Evolutionary conservation across 2,797 vertebrate genomes (phyloP).

Genomic region (Pelodytes ibericus): DNA sequence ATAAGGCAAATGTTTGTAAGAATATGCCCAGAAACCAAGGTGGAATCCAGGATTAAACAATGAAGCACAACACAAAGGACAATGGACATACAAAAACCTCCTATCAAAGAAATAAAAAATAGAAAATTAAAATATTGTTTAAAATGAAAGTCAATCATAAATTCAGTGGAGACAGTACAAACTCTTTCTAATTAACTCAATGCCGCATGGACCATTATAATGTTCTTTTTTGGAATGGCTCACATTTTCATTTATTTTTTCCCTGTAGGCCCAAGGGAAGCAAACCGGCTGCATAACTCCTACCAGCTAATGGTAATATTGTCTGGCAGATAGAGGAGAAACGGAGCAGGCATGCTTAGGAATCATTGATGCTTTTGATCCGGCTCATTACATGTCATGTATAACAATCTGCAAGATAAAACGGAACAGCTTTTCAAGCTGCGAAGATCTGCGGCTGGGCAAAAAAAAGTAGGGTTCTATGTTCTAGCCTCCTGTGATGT

Average conservation of each 20-base stretch:
- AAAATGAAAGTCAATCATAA: not conserved
- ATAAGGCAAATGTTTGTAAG: no score
- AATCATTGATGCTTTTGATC: not conserved
- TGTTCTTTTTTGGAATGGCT: not conserved
- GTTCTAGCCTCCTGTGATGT: constrained; percentile 4
- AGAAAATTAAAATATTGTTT: not conserved
- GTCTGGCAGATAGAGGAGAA: not conserved
- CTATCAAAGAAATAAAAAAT: not conserved
- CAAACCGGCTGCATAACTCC: not conserved
- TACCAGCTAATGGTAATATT: not conserved
- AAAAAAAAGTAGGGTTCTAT: not conserved
- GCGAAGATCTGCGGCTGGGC: constrained; percentile 11
- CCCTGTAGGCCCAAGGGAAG: not conserved
- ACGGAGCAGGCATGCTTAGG: not conserved
- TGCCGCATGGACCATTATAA: not conserved
- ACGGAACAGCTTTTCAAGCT: constrained; percentile 25
- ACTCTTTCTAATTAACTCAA: not conserved
- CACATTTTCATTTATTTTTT: not conserved
- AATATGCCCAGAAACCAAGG: no score
- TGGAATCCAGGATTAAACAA: no score
- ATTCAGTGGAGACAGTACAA: not conserved
- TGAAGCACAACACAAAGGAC: no score
- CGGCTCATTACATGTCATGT: constrained; percentile 14
- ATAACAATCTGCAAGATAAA: constrained; percentile 36
- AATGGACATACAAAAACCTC: not conserved